These are phyloP conservation scores for Cynaeus angustus DNA, from an alignment of 2,888 invertebrate genomes.

Conservation along the genomic window DNA sequence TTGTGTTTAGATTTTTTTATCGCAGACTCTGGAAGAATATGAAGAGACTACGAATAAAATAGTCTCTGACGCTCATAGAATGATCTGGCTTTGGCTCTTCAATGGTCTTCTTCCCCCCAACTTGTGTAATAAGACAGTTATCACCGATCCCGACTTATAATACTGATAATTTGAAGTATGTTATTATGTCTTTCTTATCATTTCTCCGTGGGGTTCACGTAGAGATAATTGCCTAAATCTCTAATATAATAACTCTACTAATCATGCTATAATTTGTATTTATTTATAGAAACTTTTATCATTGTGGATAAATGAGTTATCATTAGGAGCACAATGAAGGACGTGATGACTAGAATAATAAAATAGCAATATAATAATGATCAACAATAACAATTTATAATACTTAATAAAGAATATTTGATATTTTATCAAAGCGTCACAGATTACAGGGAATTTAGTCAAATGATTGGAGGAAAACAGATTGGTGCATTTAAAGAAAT, in stretches of 20 bases:
- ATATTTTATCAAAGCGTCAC: too few relatives aligned
- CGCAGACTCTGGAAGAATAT: background rate
- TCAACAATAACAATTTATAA: too few relatives aligned
- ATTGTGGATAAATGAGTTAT: conserved; percentile 8
- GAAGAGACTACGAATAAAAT: background rate
- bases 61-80: conserved; percentile 3
- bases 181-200: background rate
- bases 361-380: background rate
- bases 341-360: conserved; percentile 6
- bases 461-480: too few relatives aligned
- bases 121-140: background rate
- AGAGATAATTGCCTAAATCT: background rate
- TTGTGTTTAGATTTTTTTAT: too few relatives aligned
- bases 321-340: background rate
- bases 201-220: background rate
- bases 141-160: background rate
- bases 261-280: background rate
- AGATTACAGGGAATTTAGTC: too few relatives aligned
- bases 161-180: background rate
- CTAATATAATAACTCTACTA: background rate
- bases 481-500: too few relatives aligned
- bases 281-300: conserved; percentile 7
- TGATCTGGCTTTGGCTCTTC: conserved; percentile 28
- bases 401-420: too few relatives aligned
- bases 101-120: conserved; percentile 15